Conservation (phyloP, 1,140 invertebrate genomes). For the Bilobella aurantiaca region DNA sequence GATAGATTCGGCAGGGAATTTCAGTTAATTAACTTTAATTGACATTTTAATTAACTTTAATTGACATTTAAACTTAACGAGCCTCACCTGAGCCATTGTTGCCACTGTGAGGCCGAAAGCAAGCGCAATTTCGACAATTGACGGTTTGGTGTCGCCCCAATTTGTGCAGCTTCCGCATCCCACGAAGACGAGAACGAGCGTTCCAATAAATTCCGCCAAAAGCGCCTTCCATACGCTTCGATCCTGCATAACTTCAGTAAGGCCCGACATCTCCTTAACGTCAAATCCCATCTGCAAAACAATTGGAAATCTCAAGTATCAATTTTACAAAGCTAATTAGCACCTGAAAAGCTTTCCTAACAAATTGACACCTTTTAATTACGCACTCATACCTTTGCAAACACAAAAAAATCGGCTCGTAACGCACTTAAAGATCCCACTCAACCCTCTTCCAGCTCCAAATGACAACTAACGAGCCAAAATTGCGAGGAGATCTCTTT, state of each 20-base stretch:
- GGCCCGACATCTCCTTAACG: conserved; percentile 36
- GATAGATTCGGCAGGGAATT: too few relatives aligned
- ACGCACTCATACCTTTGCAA: too few relatives aligned
- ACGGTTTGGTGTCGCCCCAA: conserved; percentile 42
- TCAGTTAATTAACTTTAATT: too few relatives aligned
- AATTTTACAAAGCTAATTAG: neutral
- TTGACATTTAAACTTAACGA: neutral
- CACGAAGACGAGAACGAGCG: conserved; percentile 56
- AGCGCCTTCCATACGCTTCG: conserved; percentile 51
- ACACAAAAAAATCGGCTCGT: too few relatives aligned
- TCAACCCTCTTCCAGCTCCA: too few relatives aligned
- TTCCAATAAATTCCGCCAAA: conserved; percentile 74
- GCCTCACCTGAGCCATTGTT: conserved; percentile 63
- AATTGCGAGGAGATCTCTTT: too few relatives aligned
- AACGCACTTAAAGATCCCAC: too few relatives aligned
- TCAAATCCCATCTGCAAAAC: conserved; percentile 30
- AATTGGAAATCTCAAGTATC: neutral
- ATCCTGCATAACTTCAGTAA: conserved; percentile 37
- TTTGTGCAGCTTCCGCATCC: conserved; percentile 64
- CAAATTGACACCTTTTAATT: neutral
- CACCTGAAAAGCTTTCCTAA: neutral
- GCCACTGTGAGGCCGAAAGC: conserved; percentile 77
- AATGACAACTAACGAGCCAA: too few relatives aligned
- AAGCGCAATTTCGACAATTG: conserved; percentile 64
- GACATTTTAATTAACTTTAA: neutral